phyloP scores from a whole-genome alignment of 2,113 vertebrate genomes.

The Etia nguti region DNA sequence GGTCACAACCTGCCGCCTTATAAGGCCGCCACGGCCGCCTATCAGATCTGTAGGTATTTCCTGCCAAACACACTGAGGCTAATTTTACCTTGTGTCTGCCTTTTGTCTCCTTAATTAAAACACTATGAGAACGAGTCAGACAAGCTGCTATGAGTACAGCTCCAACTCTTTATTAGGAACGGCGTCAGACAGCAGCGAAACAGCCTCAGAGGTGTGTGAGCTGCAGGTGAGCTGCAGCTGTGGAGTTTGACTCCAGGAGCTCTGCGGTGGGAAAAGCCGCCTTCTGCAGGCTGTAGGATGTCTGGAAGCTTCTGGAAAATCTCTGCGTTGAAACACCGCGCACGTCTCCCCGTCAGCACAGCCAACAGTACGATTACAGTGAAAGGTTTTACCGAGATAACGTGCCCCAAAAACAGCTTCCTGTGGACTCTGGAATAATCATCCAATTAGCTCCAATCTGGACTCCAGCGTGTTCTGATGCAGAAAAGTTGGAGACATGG shows the following conservation, averaged over 20 bases:
- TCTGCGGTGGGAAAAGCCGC: neutral
- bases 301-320: neutral
- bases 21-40: constrained; percentile 37
- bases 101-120: neutral
- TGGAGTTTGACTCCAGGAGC: neutral
- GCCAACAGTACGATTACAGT: neutral
- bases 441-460: neutral
- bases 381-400: neutral
- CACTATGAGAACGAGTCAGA: neutral
- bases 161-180: neutral
- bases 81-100: constrained; percentile 38
- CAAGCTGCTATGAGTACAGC: neutral
- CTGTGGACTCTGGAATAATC: neutral
- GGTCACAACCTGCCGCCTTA: constrained; percentile 53
- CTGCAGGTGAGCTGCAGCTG: neutral
- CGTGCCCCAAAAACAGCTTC: neutral
- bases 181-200: neutral
- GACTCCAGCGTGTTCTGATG: neutral
- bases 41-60: constrained; percentile 75
- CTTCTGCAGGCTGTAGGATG: neutral
- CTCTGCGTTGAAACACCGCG: accelerated
- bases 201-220: neutral
- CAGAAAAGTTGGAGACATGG: neutral
- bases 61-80: constrained; percentile 61
- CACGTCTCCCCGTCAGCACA: neutral